Percentiles rank a stretch among this genome's conserved stretches.
Conservation (phyloP, 1,140 invertebrate species). For the Sogatella furcifera region DNA sequence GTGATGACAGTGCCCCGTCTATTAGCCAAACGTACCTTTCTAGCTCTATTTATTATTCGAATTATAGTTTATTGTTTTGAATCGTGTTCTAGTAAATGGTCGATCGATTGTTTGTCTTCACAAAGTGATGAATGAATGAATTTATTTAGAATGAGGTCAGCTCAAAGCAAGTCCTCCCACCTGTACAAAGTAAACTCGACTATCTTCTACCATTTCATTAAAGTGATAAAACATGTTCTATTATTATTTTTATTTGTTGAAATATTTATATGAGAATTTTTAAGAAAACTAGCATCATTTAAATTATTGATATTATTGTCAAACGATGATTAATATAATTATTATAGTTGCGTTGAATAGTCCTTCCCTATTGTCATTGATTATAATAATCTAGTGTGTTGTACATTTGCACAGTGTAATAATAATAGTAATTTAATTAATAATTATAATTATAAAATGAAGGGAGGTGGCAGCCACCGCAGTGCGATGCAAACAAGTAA, state of each 20-base stretch:
- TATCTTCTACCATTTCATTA: background rate
- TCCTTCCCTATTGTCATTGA: background rate
- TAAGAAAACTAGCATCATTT: background rate
- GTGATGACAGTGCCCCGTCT: conserved; percentile 40
- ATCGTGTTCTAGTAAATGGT: background rate
- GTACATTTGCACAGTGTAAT: conserved; percentile 29
- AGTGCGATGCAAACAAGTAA: conserved; percentile 24
- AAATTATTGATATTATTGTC: conserved; percentile 21
- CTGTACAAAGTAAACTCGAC: conserved; percentile 13
- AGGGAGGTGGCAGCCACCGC: conserved; percentile 27
- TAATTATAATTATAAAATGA: conserved; percentile 17
- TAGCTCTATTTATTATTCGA: conserved; percentile 13
- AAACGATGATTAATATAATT: conserved; percentile 16
- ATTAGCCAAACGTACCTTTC: background rate
- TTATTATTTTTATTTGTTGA: conserved; percentile 15
- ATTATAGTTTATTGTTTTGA: conserved; percentile 19
- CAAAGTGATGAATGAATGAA: conserved; percentile 25
- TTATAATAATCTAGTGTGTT: background rate
- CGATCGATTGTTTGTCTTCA: conserved; percentile 19
- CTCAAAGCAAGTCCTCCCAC: conserved; percentile 20
- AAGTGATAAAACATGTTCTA: conserved; percentile 5
- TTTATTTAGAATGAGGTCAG: conserved; percentile 8
- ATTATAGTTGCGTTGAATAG: conserved; percentile 14
- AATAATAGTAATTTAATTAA: conserved; percentile 9
- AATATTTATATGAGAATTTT: conserved; percentile 13